Evolutionary conservation across 2,113 vertebrate species (phyloP), one percentile per base, ranked within the genome.

Genomic region (Ameiurus melas): DNA sequence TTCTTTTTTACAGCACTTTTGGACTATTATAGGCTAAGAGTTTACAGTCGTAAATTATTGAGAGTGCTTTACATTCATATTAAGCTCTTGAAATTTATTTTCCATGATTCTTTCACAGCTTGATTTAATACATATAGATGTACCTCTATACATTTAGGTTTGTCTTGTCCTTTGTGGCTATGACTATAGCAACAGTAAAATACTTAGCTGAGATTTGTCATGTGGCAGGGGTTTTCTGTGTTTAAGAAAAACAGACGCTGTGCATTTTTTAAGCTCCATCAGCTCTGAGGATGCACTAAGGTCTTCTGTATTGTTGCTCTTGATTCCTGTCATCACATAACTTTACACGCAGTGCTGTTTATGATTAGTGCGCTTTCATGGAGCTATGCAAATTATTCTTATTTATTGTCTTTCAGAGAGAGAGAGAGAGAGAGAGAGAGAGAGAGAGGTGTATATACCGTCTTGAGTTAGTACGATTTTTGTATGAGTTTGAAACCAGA

Each of bases 301-400:
- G 17, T 22, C 81, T 30, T 77, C 80, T 55, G 71, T 86, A 62
- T 88, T 89, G 77, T 89, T 85, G 58, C 7, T 77, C 70, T 33
- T 85, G 55, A 17, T 85, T 9, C 30, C 81, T 87, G 86, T 91
- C 90, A 86, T 89, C 90, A 71, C 85, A 70, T 47, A 20, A 84
- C 30, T 83, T 89, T 77, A 78, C 70, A 87, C 39, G 57, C 83
- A 89, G 75, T 73, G 53, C 47, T 79, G 86, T 53, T 60, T 68
- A 36, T 89, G 83, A 89, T 89, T 89, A 89, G 89, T 89, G 90
- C 62, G 22, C 85, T 71, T 58, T 33, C 12, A 25, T 53, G n/a
- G 77, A 22, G 30, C 82, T 68, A 60, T 2, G 16, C n/a, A 75
- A 85, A 84, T 83, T 77, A 82, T 68, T 83, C 43, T 73, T 33